Conservation (phyloP, 2,797 vertebrate species). For the Trematomus bernacchii region DNA sequence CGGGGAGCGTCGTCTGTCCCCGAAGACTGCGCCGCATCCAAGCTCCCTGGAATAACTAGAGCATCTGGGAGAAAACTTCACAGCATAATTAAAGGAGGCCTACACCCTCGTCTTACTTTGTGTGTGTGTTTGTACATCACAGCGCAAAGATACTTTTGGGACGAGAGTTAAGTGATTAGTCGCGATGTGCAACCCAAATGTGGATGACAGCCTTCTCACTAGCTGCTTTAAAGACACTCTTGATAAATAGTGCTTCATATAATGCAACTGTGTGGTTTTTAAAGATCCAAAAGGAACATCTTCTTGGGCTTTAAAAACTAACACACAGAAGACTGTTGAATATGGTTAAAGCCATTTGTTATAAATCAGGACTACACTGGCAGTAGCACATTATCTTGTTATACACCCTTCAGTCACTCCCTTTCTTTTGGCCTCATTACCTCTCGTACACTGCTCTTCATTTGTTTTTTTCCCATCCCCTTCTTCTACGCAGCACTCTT, state of each 20-base stretch:
- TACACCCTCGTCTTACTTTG: slow-evolving; percentile 33
- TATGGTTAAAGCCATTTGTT: slow-evolving; percentile 42
- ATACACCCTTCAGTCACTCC: slow-evolving; percentile 45
- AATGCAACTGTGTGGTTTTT: slow-evolving; percentile 21
- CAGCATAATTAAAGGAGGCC: slow-evolving; percentile 76
- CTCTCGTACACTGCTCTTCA: slow-evolving; percentile 56
- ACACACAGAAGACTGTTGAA: slow-evolving; percentile 4
- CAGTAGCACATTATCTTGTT: slow-evolving; percentile 51
- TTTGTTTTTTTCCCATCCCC: slow-evolving; percentile 64
- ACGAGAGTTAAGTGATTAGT: slow-evolving; percentile 59
- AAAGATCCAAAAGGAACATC: slow-evolving; percentile 4
- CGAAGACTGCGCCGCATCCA: slow-evolving; percentile 62
- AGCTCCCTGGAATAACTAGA: slow-evolving; percentile 76
- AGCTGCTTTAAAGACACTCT: slow-evolving; percentile 27
- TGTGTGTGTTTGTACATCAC: slow-evolving; percentile 22
- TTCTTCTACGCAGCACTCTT: slow-evolving; percentile 45
- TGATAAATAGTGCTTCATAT: slow-evolving; percentile 35
- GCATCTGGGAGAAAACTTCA: slow-evolving; percentile 80
- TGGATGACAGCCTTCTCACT: slow-evolving; percentile 22
- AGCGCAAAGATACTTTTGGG: slow-evolving; percentile 48
- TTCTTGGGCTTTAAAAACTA: slow-evolving; percentile 24
- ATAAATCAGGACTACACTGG: slow-evolving; percentile 35
- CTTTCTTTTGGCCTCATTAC: slow-evolving; percentile 72
- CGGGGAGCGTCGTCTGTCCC: slow-evolving; percentile 71
- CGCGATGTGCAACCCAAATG: slow-evolving; percentile 42